Conservation (phyloP, 1,140 invertebrate species). For the Bicyclus anynana region DNA sequence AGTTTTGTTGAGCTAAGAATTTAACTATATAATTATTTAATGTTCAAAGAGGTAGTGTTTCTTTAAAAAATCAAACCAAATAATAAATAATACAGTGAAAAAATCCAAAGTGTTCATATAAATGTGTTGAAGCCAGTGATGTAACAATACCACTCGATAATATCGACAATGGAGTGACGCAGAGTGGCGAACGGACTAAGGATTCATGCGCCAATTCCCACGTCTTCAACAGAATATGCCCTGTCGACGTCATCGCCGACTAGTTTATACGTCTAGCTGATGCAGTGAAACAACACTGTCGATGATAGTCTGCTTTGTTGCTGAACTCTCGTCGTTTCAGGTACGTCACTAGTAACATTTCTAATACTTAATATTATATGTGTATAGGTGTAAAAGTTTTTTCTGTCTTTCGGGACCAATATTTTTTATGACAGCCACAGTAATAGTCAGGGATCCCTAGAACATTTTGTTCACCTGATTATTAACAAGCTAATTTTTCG, state of each 20-base stretch:
- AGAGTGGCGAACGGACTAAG: conserved; percentile 28
- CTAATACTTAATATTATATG: neutral
- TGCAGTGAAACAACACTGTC: conserved; percentile 62
- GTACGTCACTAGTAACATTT: conserved; percentile 35
- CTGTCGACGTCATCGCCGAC: conserved; percentile 50
- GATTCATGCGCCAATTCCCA: conserved; percentile 37
- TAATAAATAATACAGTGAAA: conserved; percentile 1
- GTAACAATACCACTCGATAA: conserved; percentile 18
- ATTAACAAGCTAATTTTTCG: too few species aligned
- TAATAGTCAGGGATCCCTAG: too few species aligned
- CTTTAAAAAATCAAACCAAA: neutral
- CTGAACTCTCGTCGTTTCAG: conserved; percentile 71
- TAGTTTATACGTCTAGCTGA: conserved; percentile 55
- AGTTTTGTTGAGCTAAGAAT: too few species aligned
- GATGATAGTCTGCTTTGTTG: conserved; percentile 74
- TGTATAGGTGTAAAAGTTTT: neutral
- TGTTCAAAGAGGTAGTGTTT: too few species aligned
- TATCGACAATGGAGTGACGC: conserved; percentile 24
- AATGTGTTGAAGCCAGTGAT: conserved; percentile 6
- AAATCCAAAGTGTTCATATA: conserved; percentile 21
- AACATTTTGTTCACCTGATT: too few species aligned
- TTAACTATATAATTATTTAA: too few species aligned
- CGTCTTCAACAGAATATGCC: conserved; percentile 41
- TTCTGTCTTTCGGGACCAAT: too few species aligned
- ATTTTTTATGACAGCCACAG: too few species aligned